Conservation (phyloP, 2,113 vertebrate species). For the Marmota flaviventris region DNA sequence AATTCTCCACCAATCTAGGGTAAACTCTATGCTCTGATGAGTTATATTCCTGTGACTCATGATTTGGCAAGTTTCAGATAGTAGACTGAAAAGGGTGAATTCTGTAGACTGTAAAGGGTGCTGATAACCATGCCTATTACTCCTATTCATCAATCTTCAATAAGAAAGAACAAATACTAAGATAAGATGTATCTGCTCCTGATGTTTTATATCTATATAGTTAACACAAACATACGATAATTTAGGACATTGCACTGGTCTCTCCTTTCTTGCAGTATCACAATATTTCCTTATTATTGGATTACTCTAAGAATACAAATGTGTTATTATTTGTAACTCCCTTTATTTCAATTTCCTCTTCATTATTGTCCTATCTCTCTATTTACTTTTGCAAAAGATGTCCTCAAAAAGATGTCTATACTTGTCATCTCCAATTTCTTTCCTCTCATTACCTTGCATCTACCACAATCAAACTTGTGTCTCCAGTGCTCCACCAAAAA, state of each 20-base stretch:
- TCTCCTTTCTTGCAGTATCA: not conserved
- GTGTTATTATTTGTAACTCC: not conserved
- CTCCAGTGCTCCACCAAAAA: not conserved
- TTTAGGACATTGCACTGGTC: not conserved
- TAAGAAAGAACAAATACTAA: not conserved
- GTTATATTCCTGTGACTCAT: not conserved
- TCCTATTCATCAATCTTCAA: not conserved
- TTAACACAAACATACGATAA: not conserved
- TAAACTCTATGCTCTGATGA: not conserved
- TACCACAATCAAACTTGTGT: not conserved
- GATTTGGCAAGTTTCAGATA: not conserved
- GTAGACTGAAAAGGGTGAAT: not conserved
- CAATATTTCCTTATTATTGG: not conserved
- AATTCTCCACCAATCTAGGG: not conserved
- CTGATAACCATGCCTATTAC: not conserved
- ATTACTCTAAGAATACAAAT: not conserved
- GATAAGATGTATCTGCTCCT: not conserved
- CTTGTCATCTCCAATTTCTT: not conserved
- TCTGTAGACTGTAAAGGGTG: not conserved
- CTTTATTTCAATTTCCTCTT: not conserved
- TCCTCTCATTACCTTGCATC: not conserved
- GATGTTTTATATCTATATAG: not conserved
- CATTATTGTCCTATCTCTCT: not conserved
- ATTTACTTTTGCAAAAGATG: not conserved
- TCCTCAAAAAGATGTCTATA: not conserved